Evolutionary conservation across 2,888 invertebrate genomes (phyloP).

Genomic region (Epinotia bilunana): DNA sequence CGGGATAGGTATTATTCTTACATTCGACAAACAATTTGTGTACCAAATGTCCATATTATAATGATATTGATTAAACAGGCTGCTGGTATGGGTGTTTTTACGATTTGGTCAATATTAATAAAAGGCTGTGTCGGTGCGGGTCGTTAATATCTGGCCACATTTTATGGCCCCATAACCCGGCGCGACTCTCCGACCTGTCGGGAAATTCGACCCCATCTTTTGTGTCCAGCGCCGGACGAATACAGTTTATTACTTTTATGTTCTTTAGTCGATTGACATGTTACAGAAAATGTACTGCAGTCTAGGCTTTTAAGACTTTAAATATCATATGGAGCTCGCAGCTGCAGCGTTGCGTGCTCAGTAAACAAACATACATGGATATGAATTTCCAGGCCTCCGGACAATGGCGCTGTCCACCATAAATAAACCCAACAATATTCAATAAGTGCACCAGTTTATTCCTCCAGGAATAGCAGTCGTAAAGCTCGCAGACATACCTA

Average conservation of each 20-base stretch:
- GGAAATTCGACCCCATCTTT: slow-evolving; percentile 68
- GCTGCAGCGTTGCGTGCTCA: slow-evolving; percentile 45
- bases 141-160: slow-evolving; percentile 68
- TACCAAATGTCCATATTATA: not conserved
- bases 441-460: slow-evolving; percentile 80
- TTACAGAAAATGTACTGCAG: not conserved
- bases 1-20: no score
- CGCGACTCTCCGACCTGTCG: slow-evolving; percentile 64
- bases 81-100: slow-evolving; percentile 22
- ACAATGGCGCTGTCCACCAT: slow-evolving; percentile 79
- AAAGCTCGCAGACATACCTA: slow-evolving; percentile 82
- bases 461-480: slow-evolving; percentile 83
- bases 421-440: slow-evolving; percentile 82
- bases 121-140: slow-evolving; percentile 36
- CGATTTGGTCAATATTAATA: slow-evolving; percentile 38
- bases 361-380: slow-evolving; percentile 64
- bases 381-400: slow-evolving; percentile 61
- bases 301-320: not conserved
- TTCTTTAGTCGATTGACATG: not conserved
- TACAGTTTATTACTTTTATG: not conserved
- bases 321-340: slow-evolving; percentile 15
- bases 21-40: no score
- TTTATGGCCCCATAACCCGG: slow-evolving; percentile 71
- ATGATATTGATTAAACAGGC: slow-evolving; percentile 17
- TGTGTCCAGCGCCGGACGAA: slow-evolving; percentile 50